Evolutionary conservation across 2,888 invertebrate genomes (phyloP).

Genomic region (Pteria penguin): DNA sequence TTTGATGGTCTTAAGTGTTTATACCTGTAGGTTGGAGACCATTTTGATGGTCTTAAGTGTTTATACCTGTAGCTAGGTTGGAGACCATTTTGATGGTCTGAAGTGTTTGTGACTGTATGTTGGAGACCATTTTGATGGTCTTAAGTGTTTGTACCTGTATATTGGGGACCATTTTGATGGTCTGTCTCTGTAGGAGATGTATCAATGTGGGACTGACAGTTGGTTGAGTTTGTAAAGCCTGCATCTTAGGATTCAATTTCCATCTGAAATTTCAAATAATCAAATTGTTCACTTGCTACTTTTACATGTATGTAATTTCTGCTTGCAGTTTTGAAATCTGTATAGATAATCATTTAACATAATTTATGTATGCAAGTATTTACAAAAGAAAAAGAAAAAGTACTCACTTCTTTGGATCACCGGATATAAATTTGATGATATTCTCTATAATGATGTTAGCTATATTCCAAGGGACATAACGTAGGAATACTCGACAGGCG

Average conservation of each 20-base stretch:
- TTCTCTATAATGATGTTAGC: slow-evolving; percentile 68
- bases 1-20: no score
- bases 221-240: slow-evolving; percentile 74
- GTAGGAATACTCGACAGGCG: slow-evolving; percentile 71
- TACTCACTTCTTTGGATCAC: slow-evolving; percentile 69
- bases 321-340: no score
- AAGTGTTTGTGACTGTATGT: background rate
- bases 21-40: no score
- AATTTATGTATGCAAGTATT: no score
- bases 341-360: no score
- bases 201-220: slow-evolving; percentile 76
- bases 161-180: slow-evolving; percentile 72
- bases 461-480: slow-evolving; percentile 65
- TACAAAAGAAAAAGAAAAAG: background rate
- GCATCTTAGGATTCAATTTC: slow-evolving; percentile 77
- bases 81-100: no score
- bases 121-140: no score
- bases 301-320: no score
- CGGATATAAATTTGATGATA: slow-evolving; percentile 66
- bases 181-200: slow-evolving; percentile 75
- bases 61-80: no score
- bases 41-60: no score
- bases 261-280: slow-evolving; percentile 60
- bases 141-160: slow-evolving; percentile 73
- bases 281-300: no score